Conservation (phyloP, 2,888 invertebrate genomes). For the Drosophila picticornis region DNA sequence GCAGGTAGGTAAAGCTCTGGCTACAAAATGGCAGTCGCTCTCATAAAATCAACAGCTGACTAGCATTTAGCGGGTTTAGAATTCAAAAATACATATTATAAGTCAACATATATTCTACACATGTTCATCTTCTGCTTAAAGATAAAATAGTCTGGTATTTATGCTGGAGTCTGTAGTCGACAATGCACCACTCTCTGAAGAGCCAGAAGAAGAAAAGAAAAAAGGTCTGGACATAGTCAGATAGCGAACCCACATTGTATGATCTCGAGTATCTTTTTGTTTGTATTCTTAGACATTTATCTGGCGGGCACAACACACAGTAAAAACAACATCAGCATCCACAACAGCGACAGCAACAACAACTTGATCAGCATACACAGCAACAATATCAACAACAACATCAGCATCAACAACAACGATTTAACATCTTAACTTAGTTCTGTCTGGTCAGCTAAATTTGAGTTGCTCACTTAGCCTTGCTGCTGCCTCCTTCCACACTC, state of each 20-base stretch:
- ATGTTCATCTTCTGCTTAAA: conserved; percentile 3
- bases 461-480: conserved; percentile 2
- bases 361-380: conserved; percentile 43
- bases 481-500: not conserved
- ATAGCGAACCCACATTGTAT: conserved; percentile 59
- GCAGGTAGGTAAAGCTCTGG: conserved; percentile 12
- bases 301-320: conserved; percentile 47
- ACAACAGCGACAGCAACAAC: conserved; percentile 38
- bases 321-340: conserved; percentile 1
- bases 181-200: conserved; percentile 23
- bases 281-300: conserved; percentile 75
- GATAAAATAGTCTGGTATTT: conserved; percentile 9
- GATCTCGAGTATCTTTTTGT: conserved; percentile 61
- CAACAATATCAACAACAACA: conserved; percentile 41
- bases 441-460: conserved; percentile 62
- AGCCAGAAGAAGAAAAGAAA: not conserved
- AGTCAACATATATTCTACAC: not conserved
- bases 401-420: conserved; percentile 39
- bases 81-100: not conserved
- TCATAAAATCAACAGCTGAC: conserved; percentile 5
- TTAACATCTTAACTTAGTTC: conserved; percentile 56
- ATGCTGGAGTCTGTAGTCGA: conserved; percentile 26
- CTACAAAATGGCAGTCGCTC: conserved; percentile 58
- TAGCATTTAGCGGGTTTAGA: not conserved
- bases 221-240: conserved; percentile 44